phyloP scores from a whole-genome alignment of 1,140 invertebrate species.

The Drosophila kepulauana region DNA sequence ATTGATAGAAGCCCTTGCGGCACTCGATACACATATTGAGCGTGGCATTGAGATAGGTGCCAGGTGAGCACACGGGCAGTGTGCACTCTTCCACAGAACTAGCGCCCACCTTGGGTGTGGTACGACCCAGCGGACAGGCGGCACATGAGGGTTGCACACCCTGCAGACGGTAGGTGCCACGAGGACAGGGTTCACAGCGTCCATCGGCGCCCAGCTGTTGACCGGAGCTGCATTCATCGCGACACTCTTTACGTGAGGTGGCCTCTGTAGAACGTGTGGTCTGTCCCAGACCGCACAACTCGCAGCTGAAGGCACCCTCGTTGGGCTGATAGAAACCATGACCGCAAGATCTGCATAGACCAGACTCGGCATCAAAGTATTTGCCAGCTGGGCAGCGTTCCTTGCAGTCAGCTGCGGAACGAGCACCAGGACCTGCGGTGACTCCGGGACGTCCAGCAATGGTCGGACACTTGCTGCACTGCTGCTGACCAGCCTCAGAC shows the following conservation, averaged over 20 bases:
- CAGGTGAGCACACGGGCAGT: constrained; percentile 93
- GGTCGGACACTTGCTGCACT: constrained; percentile 94
- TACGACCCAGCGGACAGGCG: constrained; percentile 94
- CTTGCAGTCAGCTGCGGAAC: constrained; percentile 95
- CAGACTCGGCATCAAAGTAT: constrained; percentile 94
- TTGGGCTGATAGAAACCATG: constrained; percentile 97
- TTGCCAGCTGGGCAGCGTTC: constrained; percentile 96
- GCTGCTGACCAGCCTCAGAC: constrained; percentile 95
- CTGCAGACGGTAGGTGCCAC: constrained; percentile 95
- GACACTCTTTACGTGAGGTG: constrained; percentile 93
- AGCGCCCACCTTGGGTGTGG: constrained; percentile 93
- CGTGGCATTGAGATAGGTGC: constrained; percentile 93
- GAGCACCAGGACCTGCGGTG: constrained; percentile 93
- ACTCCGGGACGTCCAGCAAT: constrained; percentile 95
- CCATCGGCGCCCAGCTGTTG: constrained; percentile 95
- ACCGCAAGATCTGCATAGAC: constrained; percentile 95
- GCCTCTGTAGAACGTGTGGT: constrained; percentile 97
- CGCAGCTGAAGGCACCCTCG: constrained; percentile 95
- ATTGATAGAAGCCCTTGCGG: constrained; percentile 96
- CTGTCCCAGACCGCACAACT: constrained; percentile 95
- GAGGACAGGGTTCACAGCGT: constrained; percentile 95
- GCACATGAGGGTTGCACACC: constrained; percentile 95
- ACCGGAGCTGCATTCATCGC: constrained; percentile 95
- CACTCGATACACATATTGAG: constrained; percentile 95
- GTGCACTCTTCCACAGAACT: constrained; percentile 96